Evolutionary conservation across 1,140 invertebrate species (phyloP), one percentile per base, ranked within the genome.

Genomic region (Drosophila yakuba): DNA sequence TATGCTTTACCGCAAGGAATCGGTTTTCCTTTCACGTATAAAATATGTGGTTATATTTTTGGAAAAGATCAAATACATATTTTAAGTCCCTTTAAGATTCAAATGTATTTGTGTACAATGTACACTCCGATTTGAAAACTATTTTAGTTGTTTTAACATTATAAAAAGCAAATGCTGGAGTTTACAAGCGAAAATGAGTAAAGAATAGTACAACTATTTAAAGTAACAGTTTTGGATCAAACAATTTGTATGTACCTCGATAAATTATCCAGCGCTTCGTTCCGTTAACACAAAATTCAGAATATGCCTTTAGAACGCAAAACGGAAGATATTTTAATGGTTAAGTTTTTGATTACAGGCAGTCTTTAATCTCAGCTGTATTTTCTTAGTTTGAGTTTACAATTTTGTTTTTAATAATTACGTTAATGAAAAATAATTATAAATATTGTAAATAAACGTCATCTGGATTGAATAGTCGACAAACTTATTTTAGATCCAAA

Each of bases 171-270:
- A 36, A 20, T 15, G 10, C 8, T 47, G 5, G 2, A 45, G 23
- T 14, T 12, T 39, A 39, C 12, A 14, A 3, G 3, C 12, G 28
- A 32, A 32, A 32, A 32, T 51, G 14, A 45, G 54, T 63, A 12
- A 20, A 61, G 59, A 75, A 84, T 80, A 76, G 76, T 83, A 32
- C 20, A 84, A 80, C 64, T 80, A 80, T 71, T 66, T 17, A 25
- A 48, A 54, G 8, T n/a, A 12, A n/a, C 17, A 23, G n/a, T 35
- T 51, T 3, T 35, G n/a, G 28, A 11, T 11, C 11, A 51, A 5
- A n/a, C 10, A 57, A 17, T 25, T 41, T 25, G 14, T 61, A 11
- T 17, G 38, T 11, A 11, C 0, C 52, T 59, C 17, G 7, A 8
- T 35, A n/a, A 36, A 54, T 38, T 38, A 35, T 10, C n/a, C 14